Conservation (phyloP, 2,113 vertebrate genomes). For the Bos indicus region DNA sequence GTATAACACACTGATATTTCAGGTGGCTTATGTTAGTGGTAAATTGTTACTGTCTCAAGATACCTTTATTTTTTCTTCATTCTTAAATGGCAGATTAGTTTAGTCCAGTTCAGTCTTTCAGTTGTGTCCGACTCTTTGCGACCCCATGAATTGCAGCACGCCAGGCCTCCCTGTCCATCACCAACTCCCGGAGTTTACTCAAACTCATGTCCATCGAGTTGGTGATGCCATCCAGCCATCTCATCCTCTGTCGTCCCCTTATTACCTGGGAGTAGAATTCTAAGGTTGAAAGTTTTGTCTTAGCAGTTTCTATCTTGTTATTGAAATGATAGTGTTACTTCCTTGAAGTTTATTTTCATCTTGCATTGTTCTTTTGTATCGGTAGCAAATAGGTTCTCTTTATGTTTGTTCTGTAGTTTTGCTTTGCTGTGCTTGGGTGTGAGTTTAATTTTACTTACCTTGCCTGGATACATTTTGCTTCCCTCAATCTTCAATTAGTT, state of each 20-base stretch:
- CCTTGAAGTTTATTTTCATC: not conserved
- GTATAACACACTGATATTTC: not conserved
- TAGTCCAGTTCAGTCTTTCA: too few species aligned
- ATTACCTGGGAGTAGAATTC: not conserved
- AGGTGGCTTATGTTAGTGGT: not conserved
- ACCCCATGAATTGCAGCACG: fast-evolving
- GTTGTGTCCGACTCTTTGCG: too few species aligned
- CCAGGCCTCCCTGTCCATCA: too few species aligned
- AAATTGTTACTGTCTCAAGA: not conserved
- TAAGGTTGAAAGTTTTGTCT: slow-evolving; percentile 10
- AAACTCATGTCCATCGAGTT: too few species aligned
- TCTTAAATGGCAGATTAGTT: not conserved
- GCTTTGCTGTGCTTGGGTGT: not conserved
- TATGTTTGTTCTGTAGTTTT: not conserved
- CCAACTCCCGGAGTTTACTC: too few species aligned
- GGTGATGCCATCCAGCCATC: too few species aligned
- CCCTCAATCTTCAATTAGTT: not conserved
- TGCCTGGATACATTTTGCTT: not conserved
- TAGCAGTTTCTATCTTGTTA: not conserved
- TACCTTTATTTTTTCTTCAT: not conserved
- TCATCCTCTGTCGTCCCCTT: too few species aligned
- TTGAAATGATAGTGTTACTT: not conserved
- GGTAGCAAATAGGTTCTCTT: not conserved
- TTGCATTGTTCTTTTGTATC: not conserved
- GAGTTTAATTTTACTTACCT: not conserved